Percentiles rank a stretch among this genome's conserved stretches.
phyloP scores from a whole-genome alignment of 2,797 vertebrate species.

The Poeciliopsis turneri region DNA sequence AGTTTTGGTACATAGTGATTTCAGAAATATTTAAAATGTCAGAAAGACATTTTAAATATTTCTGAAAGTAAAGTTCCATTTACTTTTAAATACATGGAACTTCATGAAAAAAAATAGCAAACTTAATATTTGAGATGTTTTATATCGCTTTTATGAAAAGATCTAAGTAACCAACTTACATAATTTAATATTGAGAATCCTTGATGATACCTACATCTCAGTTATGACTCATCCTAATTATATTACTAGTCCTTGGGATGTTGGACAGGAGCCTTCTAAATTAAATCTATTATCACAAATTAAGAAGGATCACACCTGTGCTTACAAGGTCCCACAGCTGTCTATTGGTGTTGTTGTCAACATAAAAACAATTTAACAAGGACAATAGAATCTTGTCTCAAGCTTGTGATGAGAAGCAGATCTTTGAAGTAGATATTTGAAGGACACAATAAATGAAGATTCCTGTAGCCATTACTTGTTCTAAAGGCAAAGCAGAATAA shows the following conservation, averaged over 20 bases:
- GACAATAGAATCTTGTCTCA: not conserved
- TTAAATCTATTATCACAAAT: not conserved
- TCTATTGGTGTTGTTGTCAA: not conserved
- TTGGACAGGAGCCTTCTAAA: not conserved
- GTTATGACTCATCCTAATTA: not conserved
- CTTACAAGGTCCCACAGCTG: not conserved
- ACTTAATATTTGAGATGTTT: not conserved
- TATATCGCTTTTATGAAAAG: not conserved
- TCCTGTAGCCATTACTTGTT: not conserved
- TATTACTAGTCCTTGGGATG: not conserved
- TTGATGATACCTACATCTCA: not conserved
- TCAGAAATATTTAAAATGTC: not conserved
- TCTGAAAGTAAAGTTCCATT: not conserved
- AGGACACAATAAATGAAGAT: not conserved
- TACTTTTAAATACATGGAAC: not conserved
- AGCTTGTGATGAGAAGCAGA: not conserved
- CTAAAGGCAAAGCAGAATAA: not conserved
- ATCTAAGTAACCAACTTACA: not conserved
- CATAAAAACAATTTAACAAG: not conserved
- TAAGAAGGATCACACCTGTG: not conserved
- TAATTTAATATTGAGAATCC: not conserved
- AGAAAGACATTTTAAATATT: not conserved
- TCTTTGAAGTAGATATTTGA: not conserved
- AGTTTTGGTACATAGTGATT: not conserved
- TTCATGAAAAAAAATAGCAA: not conserved